Evolutionary conservation across 2,888 invertebrate genomes (phyloP).

Genomic region (Amblyjoppa proteus): DNA sequence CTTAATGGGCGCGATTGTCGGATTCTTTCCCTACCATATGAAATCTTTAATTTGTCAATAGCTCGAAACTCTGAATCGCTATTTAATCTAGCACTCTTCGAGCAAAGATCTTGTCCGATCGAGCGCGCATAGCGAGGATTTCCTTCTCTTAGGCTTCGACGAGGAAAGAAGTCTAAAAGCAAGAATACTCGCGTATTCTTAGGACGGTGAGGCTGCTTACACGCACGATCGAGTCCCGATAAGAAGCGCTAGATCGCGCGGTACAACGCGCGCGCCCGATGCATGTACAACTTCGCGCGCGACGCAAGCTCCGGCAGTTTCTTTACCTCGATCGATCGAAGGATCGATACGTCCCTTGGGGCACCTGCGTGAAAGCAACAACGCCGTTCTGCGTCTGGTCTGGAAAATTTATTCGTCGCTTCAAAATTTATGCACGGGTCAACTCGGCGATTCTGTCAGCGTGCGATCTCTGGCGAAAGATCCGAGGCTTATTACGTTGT

Average conservation of each 20-base stretch:
- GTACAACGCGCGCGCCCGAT: constrained; percentile 13
- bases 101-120: neutral
- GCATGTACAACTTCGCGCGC: constrained; percentile 40
- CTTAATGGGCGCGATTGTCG: no score
- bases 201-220: constrained; percentile 31
- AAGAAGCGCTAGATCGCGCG: constrained; percentile 44
- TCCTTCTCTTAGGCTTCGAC: constrained; percentile 11
- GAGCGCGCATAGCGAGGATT: neutral
- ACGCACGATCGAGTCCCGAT: constrained; percentile 45
- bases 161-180: constrained; percentile 14
- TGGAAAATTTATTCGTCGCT: constrained; percentile 49
- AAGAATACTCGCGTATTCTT: neutral
- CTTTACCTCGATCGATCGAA: constrained; percentile 42
- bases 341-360: constrained; percentile 58
- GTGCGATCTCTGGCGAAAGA: constrained; percentile 20
- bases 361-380: constrained; percentile 54
- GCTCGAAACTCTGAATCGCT: no score
- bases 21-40: no score
- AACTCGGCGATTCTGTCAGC: constrained; percentile 41
- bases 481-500: neutral
- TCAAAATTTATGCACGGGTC: constrained; percentile 52
- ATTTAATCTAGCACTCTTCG: neutral
- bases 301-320: constrained; percentile 44
- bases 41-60: no score
- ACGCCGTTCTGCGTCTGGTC: constrained; percentile 32